Evolutionary conservation across 2,113 vertebrate genomes (phyloP).

Genomic region (Hemichromis elongatus): DNA sequence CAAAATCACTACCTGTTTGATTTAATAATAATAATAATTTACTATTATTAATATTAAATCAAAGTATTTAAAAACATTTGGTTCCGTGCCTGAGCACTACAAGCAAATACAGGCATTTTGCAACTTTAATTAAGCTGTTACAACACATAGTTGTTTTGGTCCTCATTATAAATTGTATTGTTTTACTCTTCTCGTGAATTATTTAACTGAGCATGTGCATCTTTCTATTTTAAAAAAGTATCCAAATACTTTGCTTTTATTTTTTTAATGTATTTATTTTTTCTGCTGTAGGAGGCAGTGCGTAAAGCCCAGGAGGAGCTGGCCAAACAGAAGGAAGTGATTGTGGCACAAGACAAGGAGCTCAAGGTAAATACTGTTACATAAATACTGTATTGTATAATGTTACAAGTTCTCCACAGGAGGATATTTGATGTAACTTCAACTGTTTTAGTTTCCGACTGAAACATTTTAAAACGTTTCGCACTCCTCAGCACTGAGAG

Average conservation of each 20-base stretch:
- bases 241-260: background rate
- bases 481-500: background rate
- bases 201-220: background rate
- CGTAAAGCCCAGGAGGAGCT: constrained; percentile 83
- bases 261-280: background rate
- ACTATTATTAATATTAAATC: too few relatives aligned
- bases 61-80: too few relatives aligned
- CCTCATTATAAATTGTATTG: background rate
- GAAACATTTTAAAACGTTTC: background rate
- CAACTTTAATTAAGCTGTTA: background rate
- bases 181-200: background rate
- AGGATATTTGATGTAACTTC: background rate
- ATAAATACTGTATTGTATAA: background rate
- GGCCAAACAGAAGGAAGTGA: constrained; percentile 80
- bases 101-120: background rate
- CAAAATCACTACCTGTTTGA: too few relatives aligned
- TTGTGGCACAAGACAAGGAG: constrained; percentile 78
- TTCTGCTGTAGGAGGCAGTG: constrained; percentile 76
- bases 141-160: background rate
- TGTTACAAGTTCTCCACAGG: background rate
- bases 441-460: background rate
- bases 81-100: too few relatives aligned
- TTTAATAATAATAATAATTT: too few relatives aligned
- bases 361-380: constrained; percentile 69
- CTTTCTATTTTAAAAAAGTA: background rate